phyloP scores from a whole-genome alignment of 35 echinoderm and acorn worm genomes.

The Eucidaris tribuloides region DNA sequence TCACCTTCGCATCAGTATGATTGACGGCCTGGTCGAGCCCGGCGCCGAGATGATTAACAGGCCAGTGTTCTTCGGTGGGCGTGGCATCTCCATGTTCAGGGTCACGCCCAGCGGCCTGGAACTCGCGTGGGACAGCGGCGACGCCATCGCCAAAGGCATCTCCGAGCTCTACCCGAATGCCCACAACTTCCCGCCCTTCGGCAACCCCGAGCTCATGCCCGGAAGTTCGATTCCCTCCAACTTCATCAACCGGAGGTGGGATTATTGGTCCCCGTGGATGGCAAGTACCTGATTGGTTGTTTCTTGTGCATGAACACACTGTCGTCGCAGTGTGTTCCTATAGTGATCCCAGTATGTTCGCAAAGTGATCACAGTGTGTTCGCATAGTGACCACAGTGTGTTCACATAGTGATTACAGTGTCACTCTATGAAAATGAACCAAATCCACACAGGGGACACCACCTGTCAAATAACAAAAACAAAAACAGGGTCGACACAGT shows the following conservation, averaged over 20 bases:
- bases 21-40: not conserved
- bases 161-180: not conserved
- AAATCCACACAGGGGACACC: too few species aligned
- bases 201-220: not conserved
- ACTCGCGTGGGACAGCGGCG: slow-evolving; percentile 17
- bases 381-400: too few species aligned
- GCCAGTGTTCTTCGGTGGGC: slow-evolving; percentile 11
- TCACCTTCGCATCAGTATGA: not conserved
- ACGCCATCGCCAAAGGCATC: not conserved
- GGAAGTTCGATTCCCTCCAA: too few species aligned
- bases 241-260: not conserved
- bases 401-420: too few species aligned
- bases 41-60: not conserved
- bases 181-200: slow-evolving; percentile 15
- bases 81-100: slow-evolving; percentile 7
- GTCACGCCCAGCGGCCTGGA: not conserved
- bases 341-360: too few species aligned
- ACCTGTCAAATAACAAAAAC: too few species aligned
- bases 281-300: too few species aligned
- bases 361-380: too few species aligned
- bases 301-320: too few species aligned
- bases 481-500: too few species aligned
- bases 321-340: too few species aligned
- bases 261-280: not conserved
- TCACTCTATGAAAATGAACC: too few species aligned